phyloP scores from a whole-genome alignment of 2,888 invertebrate genomes.

The Drosophila quinaria region DNA sequence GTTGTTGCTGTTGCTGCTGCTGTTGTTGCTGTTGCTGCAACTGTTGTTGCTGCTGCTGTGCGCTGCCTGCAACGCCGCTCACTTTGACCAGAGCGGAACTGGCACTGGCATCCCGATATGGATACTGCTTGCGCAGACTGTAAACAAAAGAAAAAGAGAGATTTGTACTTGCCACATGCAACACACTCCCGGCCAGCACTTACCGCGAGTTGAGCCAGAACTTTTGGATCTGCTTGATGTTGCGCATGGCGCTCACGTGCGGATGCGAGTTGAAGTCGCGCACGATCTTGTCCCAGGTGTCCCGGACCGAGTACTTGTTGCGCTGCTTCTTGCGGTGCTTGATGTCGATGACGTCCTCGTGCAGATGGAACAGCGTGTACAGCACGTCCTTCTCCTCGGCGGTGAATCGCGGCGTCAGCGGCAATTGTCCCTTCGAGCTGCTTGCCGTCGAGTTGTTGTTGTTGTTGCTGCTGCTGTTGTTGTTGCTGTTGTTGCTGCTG shows the following conservation, averaged over 20 bases:
- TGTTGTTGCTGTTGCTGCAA: slow-evolving; percentile 63
- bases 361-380: slow-evolving; percentile 82
- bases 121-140: slow-evolving; percentile 85
- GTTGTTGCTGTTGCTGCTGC: slow-evolving; percentile 61
- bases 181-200: neutral
- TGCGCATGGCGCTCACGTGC: slow-evolving; percentile 81
- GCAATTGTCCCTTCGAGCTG: slow-evolving; percentile 61
- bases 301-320: slow-evolving; percentile 83
- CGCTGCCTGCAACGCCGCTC: slow-evolving; percentile 32
- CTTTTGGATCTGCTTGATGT: slow-evolving; percentile 85
- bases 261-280: slow-evolving; percentile 83
- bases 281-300: slow-evolving; percentile 85
- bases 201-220: slow-evolving; percentile 86
- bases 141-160: slow-evolving; percentile 17
- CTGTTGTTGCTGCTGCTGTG: slow-evolving; percentile 53
- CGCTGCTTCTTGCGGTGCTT: slow-evolving; percentile 84
- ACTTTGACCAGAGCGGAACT: slow-evolving; percentile 36
- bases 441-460: slow-evolving; percentile 38
- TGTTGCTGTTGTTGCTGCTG: slow-evolving; percentile 24
- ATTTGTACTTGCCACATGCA: neutral
- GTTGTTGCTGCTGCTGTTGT: slow-evolving; percentile 29
- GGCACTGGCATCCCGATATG: slow-evolving; percentile 64
- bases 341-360: slow-evolving; percentile 85
- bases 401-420: slow-evolving; percentile 84
- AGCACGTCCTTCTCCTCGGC: slow-evolving; percentile 84